Evolutionary conservation across 2,797 vertebrate species (phyloP).

Genomic region (Fratercula arctica): DNA sequence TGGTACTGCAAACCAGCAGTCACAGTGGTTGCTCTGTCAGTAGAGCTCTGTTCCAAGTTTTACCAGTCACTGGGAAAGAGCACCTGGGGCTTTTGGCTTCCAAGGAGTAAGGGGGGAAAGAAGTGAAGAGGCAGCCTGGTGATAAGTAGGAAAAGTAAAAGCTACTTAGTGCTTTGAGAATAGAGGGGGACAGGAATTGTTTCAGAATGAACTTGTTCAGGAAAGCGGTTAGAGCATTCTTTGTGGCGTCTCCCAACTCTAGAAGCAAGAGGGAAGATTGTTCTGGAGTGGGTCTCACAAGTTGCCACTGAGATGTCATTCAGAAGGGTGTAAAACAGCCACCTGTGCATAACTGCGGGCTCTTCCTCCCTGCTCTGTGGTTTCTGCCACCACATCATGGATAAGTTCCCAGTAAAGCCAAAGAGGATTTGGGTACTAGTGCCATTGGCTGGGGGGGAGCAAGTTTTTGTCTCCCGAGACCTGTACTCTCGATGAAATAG

Average conservation of each 20-base stretch:
- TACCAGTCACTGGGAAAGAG: not conserved
- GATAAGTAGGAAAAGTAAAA: not conserved
- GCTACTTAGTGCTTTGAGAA: not conserved
- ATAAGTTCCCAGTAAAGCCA: not conserved
- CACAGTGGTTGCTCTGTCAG: not conserved
- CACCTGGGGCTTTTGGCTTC: not conserved
- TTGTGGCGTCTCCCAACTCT: not conserved
- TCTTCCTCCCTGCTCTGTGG: not conserved
- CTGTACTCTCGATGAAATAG: not conserved
- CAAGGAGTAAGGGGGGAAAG: not conserved
- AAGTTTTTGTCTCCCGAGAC: not conserved
- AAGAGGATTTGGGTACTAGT: not conserved
- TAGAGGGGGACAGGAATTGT: not conserved
- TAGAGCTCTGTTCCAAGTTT: not conserved
- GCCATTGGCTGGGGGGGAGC: not conserved
- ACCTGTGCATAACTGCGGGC: not conserved
- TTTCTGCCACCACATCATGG: not conserved
- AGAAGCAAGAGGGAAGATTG: not conserved
- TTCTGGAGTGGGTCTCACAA: not conserved
- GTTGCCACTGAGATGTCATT: fast-evolving
- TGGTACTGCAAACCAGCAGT: not conserved
- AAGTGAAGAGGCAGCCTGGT: not conserved
- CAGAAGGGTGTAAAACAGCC: not conserved
- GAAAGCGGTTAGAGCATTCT: not conserved
- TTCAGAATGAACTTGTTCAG: not conserved